Conservation (phyloP, 2,888 invertebrate genomes). For the Hoplodrina ambigua region DNA sequence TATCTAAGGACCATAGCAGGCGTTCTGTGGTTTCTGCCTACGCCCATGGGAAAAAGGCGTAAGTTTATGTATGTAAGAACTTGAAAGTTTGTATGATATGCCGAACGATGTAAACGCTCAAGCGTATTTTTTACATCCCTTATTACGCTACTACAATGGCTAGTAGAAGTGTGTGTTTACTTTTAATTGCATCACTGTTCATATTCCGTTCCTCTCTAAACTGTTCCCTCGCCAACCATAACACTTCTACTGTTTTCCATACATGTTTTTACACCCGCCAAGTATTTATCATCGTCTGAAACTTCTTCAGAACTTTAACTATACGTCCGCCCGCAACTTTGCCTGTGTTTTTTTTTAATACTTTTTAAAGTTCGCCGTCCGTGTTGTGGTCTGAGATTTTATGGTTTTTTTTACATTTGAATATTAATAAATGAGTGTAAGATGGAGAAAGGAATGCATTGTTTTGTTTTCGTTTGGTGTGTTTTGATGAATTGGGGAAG, state of each 20-base stretch:
- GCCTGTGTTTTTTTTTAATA: conserved; percentile 50
- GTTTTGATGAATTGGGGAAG: conserved; percentile 22
- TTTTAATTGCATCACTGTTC: conserved; percentile 41
- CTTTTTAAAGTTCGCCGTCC: conserved; percentile 58
- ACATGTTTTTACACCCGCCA: conserved; percentile 44
- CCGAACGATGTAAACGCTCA: too few species aligned
- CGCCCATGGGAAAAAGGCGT: too few species aligned
- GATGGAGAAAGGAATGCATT: conserved; percentile 30
- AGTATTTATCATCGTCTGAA: conserved; percentile 76
- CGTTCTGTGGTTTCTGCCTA: too few species aligned
- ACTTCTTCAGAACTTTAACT: conserved; percentile 73
- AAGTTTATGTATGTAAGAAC: too few species aligned
- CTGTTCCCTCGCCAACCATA: conserved; percentile 48
- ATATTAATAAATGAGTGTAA: conserved; percentile 56
- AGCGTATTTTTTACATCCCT: too few species aligned
- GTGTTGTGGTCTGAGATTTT: conserved; percentile 53
- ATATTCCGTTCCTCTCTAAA: conserved; percentile 27
- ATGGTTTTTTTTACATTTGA: conserved; percentile 58
- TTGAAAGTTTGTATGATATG: too few species aligned
- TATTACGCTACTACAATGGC: neutral
- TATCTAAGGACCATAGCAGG: too few species aligned
- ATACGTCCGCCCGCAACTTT: conserved; percentile 72
- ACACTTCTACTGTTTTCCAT: conserved; percentile 37
- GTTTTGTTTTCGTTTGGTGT: conserved; percentile 29
- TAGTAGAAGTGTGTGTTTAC: conserved; percentile 9